Evolutionary conservation across 2,113 vertebrate species (phyloP), one percentile per base, ranked within the genome.

Genomic region (Rissa tridactyla): DNA sequence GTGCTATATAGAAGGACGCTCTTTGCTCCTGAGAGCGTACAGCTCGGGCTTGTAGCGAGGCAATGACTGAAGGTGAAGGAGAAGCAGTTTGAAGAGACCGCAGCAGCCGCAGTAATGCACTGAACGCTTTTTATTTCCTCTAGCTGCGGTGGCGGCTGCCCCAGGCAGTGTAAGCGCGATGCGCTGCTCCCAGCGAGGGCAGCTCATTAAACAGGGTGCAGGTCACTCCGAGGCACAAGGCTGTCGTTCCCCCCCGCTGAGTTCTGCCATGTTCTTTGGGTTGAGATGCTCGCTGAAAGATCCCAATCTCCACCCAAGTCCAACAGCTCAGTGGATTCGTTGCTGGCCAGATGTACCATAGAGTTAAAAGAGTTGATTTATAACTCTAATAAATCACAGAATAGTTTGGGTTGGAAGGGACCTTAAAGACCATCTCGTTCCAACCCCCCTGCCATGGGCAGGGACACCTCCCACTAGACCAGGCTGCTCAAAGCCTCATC

Each of bases 221-320:
- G 47, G 40, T 60, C 0, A 0, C 46, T 80, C 58, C 13, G 2
- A 1, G 0, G 2, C 30, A 40, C 0, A 0, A 49, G 34, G 38
- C 30, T 79, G 2, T 36, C 11, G 0, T 52, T 88, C n/a, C 57
- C 84, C 12, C 47, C 15, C 2, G 0, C 65, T 13, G 2, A 54
- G 49, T 10, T 17, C 40, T 71, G 66, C 44, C 54, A 15, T 27
- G 6, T 65, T 70, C 30, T 65, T 60, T 14, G 54, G 58, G 58
- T 10, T 44, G 66, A 17, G 44, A 5, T 25, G 23, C n/a, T 77
- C 2, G 0, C 21, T 15, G 7, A 13, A 82, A 76, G 57, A 86
- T 82, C 21, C 36, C 5, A 0, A 16, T 81, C 55, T 86, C 60
- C 55, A 21, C 17, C 46, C 10, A 4, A 12, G 47, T 68, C 52